phyloP scores from a whole-genome alignment of 2,888 invertebrate species.

The Odontocolon sp. region DNA sequence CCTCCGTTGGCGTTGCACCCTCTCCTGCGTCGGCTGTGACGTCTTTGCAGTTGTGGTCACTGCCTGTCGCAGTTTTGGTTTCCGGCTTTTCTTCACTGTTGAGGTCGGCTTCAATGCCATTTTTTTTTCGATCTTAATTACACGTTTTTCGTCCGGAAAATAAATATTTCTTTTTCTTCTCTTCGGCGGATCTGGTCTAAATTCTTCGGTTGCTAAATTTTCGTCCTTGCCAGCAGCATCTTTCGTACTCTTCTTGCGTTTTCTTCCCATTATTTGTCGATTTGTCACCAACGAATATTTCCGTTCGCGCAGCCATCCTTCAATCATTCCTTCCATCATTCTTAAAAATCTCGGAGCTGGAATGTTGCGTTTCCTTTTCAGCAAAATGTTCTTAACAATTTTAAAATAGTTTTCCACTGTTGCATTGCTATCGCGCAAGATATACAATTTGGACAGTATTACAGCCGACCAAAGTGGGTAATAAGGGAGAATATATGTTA shows the following conservation, averaged over 20 bases:
- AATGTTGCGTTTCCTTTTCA: not conserved
- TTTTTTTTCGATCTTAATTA: not conserved
- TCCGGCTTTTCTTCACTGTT: not conserved
- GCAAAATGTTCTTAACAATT: constrained; percentile 19
- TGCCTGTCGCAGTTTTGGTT: not conserved
- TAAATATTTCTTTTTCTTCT: not conserved
- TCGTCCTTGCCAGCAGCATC: not conserved
- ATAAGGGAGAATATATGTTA: constrained; percentile 8
- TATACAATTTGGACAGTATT: not conserved
- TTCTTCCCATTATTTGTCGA: not conserved
- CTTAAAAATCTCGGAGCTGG: not conserved
- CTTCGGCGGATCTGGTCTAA: not conserved
- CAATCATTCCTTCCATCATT: not conserved
- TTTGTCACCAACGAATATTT: not conserved
- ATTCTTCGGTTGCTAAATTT: not conserved
- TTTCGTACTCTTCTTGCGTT: too few species aligned
- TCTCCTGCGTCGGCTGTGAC: too few species aligned
- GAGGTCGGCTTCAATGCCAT: not conserved
- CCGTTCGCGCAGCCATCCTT: not conserved
- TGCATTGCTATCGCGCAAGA: constrained; percentile 18
- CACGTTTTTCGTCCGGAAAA: not conserved
- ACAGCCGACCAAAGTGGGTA: constrained; percentile 21
- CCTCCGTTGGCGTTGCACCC: too few species aligned
- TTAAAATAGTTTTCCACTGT: constrained; percentile 36
- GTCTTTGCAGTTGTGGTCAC: too few species aligned